Conservation (phyloP, 2,113 vertebrate genomes). For the Brachirus orientalis region DNA sequence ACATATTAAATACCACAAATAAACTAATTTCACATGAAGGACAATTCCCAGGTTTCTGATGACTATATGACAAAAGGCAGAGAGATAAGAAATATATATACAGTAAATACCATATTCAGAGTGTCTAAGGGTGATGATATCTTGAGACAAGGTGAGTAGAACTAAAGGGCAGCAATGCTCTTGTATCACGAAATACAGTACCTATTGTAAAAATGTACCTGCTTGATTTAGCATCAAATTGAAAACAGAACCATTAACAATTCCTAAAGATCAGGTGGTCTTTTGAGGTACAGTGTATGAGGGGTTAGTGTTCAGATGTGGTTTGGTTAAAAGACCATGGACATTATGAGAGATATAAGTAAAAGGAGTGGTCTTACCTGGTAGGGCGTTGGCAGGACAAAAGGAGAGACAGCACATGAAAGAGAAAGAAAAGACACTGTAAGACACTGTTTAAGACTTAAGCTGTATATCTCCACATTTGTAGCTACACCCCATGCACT, state of each 20-base stretch:
- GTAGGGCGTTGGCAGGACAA: constrained; percentile 59
- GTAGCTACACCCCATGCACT: constrained; percentile 5
- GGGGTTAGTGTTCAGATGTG: constrained; percentile 34
- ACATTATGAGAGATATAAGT: constrained; percentile 58
- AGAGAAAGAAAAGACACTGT: constrained; percentile 57
- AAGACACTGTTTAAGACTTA: constrained; percentile 55
- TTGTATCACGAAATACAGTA: background rate
- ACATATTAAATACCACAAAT: constrained; percentile 5
- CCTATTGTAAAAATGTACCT: background rate
- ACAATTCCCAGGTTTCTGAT: constrained; percentile 19
- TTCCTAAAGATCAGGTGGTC: constrained; percentile 17
- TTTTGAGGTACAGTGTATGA: constrained; percentile 30
- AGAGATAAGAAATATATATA: no score
- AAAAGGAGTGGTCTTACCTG: constrained; percentile 77
- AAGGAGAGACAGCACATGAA: constrained; percentile 71
- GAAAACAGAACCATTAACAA: background rate
- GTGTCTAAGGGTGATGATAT: background rate
- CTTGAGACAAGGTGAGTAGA: background rate
- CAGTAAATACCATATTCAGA: no score
- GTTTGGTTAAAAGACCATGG: constrained; percentile 45
- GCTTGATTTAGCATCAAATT: background rate
- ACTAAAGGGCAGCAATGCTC: background rate
- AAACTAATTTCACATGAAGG: constrained; percentile 7
- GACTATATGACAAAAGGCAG: constrained; percentile 16
- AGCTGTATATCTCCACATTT: constrained; percentile 38